Conservation (phyloP, 2,888 invertebrate species). For the Nowickia ferox region DNA sequence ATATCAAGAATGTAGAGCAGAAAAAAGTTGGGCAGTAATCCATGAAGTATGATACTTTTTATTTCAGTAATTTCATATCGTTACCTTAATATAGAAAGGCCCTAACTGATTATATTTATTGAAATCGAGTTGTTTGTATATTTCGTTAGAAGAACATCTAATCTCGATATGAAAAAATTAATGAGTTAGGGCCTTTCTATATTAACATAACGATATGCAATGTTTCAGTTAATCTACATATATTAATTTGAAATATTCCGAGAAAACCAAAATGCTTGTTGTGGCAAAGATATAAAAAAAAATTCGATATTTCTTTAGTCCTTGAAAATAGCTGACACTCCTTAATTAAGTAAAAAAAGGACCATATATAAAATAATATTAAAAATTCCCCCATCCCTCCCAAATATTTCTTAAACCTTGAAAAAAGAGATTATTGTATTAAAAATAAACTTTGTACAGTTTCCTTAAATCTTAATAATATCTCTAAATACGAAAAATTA, state of each 20-base stretch:
- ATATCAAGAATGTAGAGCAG: no score
- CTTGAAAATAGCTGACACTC: constrained; percentile 1
- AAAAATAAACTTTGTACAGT: constrained; percentile 60
- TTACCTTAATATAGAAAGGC: no score
- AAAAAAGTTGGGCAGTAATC: no score
- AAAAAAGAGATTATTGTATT: constrained; percentile 29
- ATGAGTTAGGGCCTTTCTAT: neutral
- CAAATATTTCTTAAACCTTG: neutral
- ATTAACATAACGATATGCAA: neutral
- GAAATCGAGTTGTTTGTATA: no score
- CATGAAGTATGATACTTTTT: no score
- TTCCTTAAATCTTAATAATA: constrained; percentile 25
- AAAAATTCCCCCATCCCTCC: neutral
- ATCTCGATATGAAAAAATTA: no score
- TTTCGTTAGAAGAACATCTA: neutral
- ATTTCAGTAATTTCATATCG: no score
- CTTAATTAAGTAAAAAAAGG: constrained; percentile 26
- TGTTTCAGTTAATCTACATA: neutral
- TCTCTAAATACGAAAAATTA: constrained; percentile 26
- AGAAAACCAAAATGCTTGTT: neutral
- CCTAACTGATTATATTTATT: no score
- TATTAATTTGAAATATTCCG: neutral
- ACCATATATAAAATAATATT: constrained; percentile 37
- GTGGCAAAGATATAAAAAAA: neutral
- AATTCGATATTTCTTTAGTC: constrained; percentile 4